These are phyloP conservation scores for Cenopis cana DNA, from an alignment of 2,888 invertebrate species.

Conservation along the genomic window DNA sequence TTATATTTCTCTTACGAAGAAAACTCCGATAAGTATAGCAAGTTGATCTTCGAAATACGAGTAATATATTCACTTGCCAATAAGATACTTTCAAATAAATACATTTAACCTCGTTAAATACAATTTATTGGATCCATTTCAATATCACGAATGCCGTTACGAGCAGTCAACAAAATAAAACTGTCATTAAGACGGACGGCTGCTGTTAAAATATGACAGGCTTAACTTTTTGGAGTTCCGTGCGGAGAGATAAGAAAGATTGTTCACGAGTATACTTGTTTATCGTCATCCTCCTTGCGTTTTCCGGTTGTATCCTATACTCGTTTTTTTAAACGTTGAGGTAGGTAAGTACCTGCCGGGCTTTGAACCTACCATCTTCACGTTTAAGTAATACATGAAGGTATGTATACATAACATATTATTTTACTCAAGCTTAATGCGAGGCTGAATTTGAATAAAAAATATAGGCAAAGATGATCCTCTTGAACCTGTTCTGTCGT, in stretches of 20 bases:
- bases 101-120: constrained; percentile 24
- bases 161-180: constrained; percentile 33
- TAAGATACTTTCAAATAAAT: neutral
- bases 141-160: constrained; percentile 25
- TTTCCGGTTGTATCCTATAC: no score
- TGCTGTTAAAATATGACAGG: constrained; percentile 32
- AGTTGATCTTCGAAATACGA: neutral
- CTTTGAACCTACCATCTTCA: no score
- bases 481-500: no score
- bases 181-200: constrained; percentile 37
- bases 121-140: constrained; percentile 36
- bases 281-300: neutral
- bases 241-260: neutral
- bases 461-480: no score
- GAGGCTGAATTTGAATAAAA: no score
- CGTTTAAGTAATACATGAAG: no score
- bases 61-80: neutral
- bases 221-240: constrained; percentile 29
- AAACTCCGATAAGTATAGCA: neutral
- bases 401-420: no score
- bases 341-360: no score
- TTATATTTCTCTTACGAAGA: neutral
- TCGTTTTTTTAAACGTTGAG: no score
- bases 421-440: no score
- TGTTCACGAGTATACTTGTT: neutral